Evolutionary conservation across 2,797 vertebrate genomes (phyloP), one percentile per base, ranked within the genome.

Genomic region (Peromyscus attwateri): DNA sequence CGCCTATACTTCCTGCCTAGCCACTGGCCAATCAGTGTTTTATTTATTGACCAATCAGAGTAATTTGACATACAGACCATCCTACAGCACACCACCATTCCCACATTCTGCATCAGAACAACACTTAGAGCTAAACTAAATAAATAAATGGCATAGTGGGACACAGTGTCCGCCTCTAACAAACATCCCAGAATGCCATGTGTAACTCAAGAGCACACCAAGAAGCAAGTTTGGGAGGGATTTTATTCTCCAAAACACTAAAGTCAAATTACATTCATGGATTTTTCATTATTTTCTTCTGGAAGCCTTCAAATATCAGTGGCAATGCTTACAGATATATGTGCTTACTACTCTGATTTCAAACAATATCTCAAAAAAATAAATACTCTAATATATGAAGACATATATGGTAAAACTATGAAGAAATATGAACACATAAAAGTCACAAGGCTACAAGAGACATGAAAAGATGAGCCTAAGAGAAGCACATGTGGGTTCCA

Each of bases 361-460:
- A 11, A 75, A 83, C 52, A 60, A 37, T 19, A 83, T 81, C 52
- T 80, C 34, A 80, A 52, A 79, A 68, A 71, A 77, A 0, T 37
- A 73, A 89, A 62, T 40, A 40, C 34, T 21, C 17, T 29, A 60
- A 31, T 34, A 80, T 49, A 84, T 37, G 31, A 84, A 80, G 25
- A 75, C 5, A 84, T 2, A 46, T 29, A 75, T 75, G 34, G 14
- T 57, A 89, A 79, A 89, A n/a, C 27, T 55, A 40, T 12, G 8
- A 80, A 91, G 77, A 73, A 95, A 68, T n/a, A 52, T 34, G 43
- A 81, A 43, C 40, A 90, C 52, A 57, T 23, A 40, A 60, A 92
- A 79, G n/a, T 82, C 75, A 40, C 12, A 34, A 21, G 23, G 57
- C 9, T 77, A 71, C 83, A 37, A 46, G 31, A 9, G 14, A 83